These are phyloP conservation scores for Philopotamus ludificatus DNA, from an alignment of 1,140 invertebrate genomes.

Conservation along the genomic window DNA sequence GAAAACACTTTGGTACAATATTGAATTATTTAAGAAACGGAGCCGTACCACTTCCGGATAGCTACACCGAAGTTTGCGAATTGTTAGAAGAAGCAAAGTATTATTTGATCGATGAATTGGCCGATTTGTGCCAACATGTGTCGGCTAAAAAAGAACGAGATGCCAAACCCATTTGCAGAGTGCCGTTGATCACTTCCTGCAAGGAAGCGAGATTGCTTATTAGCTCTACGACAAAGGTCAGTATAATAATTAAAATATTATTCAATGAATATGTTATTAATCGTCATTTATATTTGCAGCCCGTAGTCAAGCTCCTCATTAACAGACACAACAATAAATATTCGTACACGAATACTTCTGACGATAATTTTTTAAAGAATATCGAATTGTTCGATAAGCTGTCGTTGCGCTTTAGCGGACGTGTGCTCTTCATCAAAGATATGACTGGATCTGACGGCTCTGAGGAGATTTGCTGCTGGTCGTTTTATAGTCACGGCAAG, in stretches of 20 bases:
- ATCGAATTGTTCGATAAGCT: slow-evolving; percentile 98
- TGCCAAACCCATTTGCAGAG: slow-evolving; percentile 84
- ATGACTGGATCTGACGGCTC: slow-evolving; percentile 77
- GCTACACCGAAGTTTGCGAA: slow-evolving; percentile 81
- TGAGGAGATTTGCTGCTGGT: slow-evolving; percentile 99
- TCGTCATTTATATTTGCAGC: slow-evolving; percentile 55
- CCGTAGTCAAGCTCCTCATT: slow-evolving; percentile 94
- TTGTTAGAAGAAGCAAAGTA: slow-evolving; percentile 94
- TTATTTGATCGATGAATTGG: slow-evolving; percentile 87
- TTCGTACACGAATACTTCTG: slow-evolving; percentile 97
- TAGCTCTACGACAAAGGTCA: slow-evolving; percentile 78
- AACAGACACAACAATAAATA: slow-evolving; percentile 99
- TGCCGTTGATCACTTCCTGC: slow-evolving; percentile 92
- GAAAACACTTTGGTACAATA: slow-evolving; percentile 96
- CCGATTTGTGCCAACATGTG: slow-evolving; percentile 82
- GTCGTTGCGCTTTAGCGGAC: slow-evolving; percentile 88
- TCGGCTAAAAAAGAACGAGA: slow-evolving; percentile 78
- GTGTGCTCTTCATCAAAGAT: slow-evolving; percentile 97
- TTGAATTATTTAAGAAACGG: slow-evolving; percentile 95
- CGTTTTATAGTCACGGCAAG: slow-evolving; percentile 94
- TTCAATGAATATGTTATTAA: not conserved
- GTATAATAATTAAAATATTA: not conserved
- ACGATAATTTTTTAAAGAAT: slow-evolving; percentile 98
- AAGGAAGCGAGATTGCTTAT: slow-evolving; percentile 92
- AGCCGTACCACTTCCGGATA: slow-evolving; percentile 87